Percentiles rank a stretch among this genome's conserved stretches.
Conservation (phyloP, 2,797 vertebrate genomes). For the Sternarchorhynchus goeldii region DNA sequence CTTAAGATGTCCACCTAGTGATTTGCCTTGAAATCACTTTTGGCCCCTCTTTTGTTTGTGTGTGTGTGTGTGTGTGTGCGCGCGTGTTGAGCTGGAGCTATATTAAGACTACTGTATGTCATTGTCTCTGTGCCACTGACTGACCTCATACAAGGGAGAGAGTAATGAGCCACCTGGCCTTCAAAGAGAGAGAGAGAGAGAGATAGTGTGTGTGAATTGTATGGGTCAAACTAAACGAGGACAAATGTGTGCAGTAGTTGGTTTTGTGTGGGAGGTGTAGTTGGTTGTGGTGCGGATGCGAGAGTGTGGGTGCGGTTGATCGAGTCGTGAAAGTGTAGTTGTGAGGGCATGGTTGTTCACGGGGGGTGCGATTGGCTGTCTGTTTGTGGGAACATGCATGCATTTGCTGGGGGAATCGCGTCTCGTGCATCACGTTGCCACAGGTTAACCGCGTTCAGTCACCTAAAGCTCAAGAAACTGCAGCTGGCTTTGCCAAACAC, state of each 20-base stretch:
- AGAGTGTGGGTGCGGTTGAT: too few relatives aligned
- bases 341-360: too few relatives aligned
- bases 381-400: too few relatives aligned
- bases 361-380: too few relatives aligned
- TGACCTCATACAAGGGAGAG: slow-evolving; percentile 56
- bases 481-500: background rate
- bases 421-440: too few relatives aligned
- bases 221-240: background rate
- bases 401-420: too few relatives aligned
- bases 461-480: background rate
- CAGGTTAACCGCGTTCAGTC: too few relatives aligned
- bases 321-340: too few relatives aligned
- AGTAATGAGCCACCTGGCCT: slow-evolving; percentile 61
- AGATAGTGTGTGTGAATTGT: slow-evolving; percentile 16
- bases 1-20: slow-evolving; percentile 57
- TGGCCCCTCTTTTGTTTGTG: slow-evolving; percentile 28
- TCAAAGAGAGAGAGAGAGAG: slow-evolving; percentile 11
- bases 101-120: slow-evolving; percentile 49
- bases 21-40: slow-evolving; percentile 59
- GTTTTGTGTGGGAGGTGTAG: too few relatives aligned
- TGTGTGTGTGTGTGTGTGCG: slow-evolving; percentile 31
- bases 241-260: too few relatives aligned
- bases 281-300: too few relatives aligned
- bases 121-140: slow-evolving; percentile 50
- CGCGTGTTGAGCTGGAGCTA: slow-evolving; percentile 35